Conservation (phyloP, 2,888 invertebrate species). For the Brachynemurus nebulosus region DNA sequence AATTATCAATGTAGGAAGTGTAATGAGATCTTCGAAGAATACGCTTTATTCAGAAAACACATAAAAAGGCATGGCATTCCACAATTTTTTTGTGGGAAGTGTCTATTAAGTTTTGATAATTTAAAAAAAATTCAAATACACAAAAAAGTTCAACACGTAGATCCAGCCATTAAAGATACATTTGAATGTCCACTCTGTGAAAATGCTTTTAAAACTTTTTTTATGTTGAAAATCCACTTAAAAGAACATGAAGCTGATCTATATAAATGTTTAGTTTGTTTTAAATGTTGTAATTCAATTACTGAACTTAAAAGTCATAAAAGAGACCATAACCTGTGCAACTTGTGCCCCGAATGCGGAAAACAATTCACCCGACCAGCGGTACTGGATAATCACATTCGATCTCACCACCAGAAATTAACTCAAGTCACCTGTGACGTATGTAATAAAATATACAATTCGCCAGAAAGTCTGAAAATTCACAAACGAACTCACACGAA, state of each 20-base stretch:
- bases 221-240: background rate
- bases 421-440: background rate
- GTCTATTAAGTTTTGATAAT: background rate
- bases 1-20: too few species aligned
- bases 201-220: background rate
- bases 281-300: background rate
- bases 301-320: conserved; percentile 13
- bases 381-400: conserved; percentile 18
- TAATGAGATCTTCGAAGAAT: too few species aligned
- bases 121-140: background rate
- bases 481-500: conserved; percentile 19
- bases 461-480: conserved; percentile 15
- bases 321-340: conserved; percentile 16
- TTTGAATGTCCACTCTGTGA: background rate
- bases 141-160: background rate
- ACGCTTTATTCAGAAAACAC: background rate
- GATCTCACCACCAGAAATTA: background rate
- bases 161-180: background rate
- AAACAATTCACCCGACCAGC: conserved; percentile 18
- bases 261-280: background rate
- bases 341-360: conserved; percentile 22
- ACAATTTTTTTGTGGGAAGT: background rate
- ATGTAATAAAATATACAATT: background rate
- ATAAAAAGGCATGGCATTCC: background rate
- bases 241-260: background rate